Evolutionary conservation across 2,113 vertebrate genomes (phyloP), one percentile per base, ranked within the genome.

Genomic region (Aegotheles bennettii): DNA sequence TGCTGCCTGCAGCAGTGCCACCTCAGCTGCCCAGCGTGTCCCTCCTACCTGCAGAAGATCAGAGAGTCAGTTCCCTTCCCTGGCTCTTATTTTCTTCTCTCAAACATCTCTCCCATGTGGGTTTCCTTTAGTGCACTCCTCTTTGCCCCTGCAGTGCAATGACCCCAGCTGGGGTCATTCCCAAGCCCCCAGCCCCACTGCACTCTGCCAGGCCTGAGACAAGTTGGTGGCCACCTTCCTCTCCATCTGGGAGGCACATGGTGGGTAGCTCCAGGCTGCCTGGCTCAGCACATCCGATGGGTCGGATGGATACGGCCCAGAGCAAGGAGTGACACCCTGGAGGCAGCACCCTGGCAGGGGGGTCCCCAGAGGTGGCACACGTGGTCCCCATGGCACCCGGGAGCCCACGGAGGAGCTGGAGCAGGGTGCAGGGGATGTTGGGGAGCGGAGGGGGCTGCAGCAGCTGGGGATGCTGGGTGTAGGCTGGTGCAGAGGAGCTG

Each of bases 381-480:
- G 2, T 0, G 0, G 26, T 67, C 65, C 47, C 42, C 48, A 40
- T n/a, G 8, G n/a, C 2, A 5, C 61, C 38, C 1, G 2, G 76
- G 79, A 77, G 42, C 51, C 42, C 29, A 5, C 1, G 13, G 45
- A 56, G 65, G 69, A 84, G 84, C 16, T 47, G 51, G 75, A 64
- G 42, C 3, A 0, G 5, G 29, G 11, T 69, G 11, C 11, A 16
- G n/a, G 21, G 42, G 64, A n/a, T 57, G 79, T 3, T 3, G 17
- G 59, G 67, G 42, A 64, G 65, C 0, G 0, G 33, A 59, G 57
- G 42, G 57, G 38, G 80, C 60, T 50, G 75, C 6, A 12, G 40
- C 5, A 11, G 38, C 76, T 0, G 0, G 9, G 60, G 57, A 4
- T 0, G 0, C 51, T 4, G 36, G 42, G 65, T 0, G 5, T 16